Evolutionary conservation across 2,113 vertebrate genomes (phyloP).

Genomic region (Dromas ardeola): DNA sequence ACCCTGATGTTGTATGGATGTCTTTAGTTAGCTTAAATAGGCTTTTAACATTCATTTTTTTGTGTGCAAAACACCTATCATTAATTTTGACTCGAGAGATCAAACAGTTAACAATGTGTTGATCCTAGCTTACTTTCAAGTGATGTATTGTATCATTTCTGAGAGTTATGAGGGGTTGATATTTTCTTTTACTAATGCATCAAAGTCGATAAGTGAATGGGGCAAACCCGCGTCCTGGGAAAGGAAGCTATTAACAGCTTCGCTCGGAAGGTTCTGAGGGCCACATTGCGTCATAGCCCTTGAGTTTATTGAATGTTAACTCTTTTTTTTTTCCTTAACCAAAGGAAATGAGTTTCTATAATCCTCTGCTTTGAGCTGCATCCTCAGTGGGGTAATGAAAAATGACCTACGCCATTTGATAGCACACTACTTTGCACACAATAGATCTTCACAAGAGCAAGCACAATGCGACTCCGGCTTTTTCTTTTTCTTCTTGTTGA

Average conservation of each 20-base stretch:
- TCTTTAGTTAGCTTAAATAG: slow-evolving; percentile 78
- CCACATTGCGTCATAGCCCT: slow-evolving; percentile 56
- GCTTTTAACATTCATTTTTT: slow-evolving; percentile 75
- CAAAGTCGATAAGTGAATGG: slow-evolving; percentile 56
- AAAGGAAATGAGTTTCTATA: slow-evolving; percentile 74
- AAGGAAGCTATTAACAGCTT: slow-evolving; percentile 80
- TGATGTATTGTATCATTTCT: slow-evolving; percentile 76
- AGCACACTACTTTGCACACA: slow-evolving; percentile 54
- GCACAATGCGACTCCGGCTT: not conserved
- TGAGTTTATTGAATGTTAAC: slow-evolving; percentile 65
- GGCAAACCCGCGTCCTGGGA: slow-evolving; percentile 62
- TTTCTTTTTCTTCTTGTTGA: not conserved
- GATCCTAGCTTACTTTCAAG: slow-evolving; percentile 76
- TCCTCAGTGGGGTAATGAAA: slow-evolving; percentile 65
- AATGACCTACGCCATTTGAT: slow-evolving; percentile 59
- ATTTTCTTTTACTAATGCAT: slow-evolving; percentile 72
- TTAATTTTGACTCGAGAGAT: slow-evolving; percentile 79
- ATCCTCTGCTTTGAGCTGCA: slow-evolving; percentile 66
- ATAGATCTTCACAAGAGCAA: slow-evolving; percentile 54
- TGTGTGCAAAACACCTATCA: slow-evolving; percentile 78
- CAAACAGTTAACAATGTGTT: slow-evolving; percentile 83
- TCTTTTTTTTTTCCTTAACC: slow-evolving; percentile 53
- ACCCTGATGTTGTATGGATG: slow-evolving; percentile 74
- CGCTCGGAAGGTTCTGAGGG: slow-evolving; percentile 56
- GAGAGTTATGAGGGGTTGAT: slow-evolving; percentile 73